These are phyloP conservation scores for Phymorhynchus buccinoides DNA, from an alignment of 1,140 invertebrate genomes.

Conservation along the genomic window DNA sequence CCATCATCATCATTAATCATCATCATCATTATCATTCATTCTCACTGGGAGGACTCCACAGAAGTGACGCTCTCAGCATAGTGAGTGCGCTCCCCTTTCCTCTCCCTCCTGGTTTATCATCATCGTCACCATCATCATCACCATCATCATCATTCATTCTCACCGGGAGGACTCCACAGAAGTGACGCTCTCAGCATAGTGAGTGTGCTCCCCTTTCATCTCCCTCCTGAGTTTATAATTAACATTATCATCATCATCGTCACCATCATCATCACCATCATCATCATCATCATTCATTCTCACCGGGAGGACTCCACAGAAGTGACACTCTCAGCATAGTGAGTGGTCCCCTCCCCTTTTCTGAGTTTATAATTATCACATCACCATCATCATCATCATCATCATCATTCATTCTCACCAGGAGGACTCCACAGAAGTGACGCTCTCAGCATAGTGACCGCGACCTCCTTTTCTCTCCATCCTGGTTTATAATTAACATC, in stretches of 20 bases:
- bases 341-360: background rate
- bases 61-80: background rate
- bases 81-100: background rate
- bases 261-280: no score
- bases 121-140: no score
- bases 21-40: no score
- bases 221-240: background rate
- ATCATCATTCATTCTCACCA: no score
- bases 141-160: no score
- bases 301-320: constrained; percentile 10
- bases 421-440: no score
- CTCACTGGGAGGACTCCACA: no score
- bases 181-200: background rate
- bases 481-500: background rate
- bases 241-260: no score
- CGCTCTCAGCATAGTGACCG: background rate
- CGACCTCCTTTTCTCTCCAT: background rate
- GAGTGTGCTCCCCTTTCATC: background rate
- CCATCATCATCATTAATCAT: no score
- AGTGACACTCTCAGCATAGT: background rate
- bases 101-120: background rate
- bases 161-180: constrained; percentile 10
- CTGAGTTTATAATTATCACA: background rate
- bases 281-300: no score
- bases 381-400: background rate